Evolutionary conservation across 2,797 vertebrate genomes (phyloP).

Genomic region (Aeoliscus strigatus): DNA sequence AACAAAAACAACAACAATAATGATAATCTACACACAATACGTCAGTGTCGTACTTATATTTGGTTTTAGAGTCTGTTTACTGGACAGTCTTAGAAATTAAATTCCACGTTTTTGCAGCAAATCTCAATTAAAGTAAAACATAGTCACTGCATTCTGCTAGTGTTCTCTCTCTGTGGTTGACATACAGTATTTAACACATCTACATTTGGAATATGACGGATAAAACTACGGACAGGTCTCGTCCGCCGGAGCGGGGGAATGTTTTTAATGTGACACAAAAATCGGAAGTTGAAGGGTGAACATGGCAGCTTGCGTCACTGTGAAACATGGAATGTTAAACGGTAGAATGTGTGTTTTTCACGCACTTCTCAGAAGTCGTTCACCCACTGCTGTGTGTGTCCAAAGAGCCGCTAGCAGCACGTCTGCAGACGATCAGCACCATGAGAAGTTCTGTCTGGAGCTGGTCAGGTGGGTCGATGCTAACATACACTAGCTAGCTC

Average conservation of each 20-base stretch:
- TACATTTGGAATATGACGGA: too few species aligned
- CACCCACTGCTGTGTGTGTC: constrained; percentile 5
- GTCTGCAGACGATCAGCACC: constrained; percentile 20
- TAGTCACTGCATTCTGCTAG: too few species aligned
- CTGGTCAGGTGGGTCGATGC: constrained; percentile 36
- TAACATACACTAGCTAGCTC: neutral
- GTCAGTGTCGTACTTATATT: too few species aligned
- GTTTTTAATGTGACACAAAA: neutral
- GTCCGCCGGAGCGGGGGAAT: neutral
- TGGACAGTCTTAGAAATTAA: too few species aligned
- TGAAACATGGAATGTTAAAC: constrained; percentile 42
- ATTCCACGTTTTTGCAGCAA: too few species aligned
- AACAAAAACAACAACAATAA: too few species aligned
- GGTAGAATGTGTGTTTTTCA: constrained; percentile 20
- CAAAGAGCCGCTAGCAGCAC: constrained; percentile 42
- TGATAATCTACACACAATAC: too few species aligned
- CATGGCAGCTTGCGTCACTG: constrained; percentile 60
- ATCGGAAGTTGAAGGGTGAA: constrained; percentile 60
- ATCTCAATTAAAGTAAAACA: too few species aligned
- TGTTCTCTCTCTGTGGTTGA: too few species aligned
- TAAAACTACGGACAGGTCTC: too few species aligned
- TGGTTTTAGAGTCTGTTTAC: too few species aligned
- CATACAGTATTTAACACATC: too few species aligned
- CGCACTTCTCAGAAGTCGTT: constrained; percentile 11
- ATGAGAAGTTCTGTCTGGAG: constrained; percentile 69